Conservation (phyloP, 2,888 invertebrate genomes). For the Synanthedon formicaeformis region DNA sequence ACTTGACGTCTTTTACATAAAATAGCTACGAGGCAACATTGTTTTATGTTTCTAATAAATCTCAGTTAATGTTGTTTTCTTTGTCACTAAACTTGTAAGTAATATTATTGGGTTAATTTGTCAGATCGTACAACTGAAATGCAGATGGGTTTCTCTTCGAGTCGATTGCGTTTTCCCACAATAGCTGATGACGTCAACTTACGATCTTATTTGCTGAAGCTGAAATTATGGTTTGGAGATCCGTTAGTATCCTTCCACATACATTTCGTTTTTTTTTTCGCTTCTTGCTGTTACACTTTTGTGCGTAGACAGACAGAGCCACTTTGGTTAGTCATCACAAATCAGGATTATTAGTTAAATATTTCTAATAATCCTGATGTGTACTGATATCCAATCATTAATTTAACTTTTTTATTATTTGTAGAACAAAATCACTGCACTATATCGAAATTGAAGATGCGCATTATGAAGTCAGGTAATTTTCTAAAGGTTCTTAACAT, state of each 20-base stretch:
- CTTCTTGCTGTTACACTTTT: too few relatives aligned
- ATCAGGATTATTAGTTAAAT: too few relatives aligned
- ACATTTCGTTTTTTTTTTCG: neutral
- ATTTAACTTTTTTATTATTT: slow-evolving; percentile 9
- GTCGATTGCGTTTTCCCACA: slow-evolving; percentile 16
- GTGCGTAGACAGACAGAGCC: too few relatives aligned
- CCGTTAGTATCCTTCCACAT: slow-evolving; percentile 33
- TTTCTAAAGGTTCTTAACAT: too few relatives aligned
- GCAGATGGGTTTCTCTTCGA: slow-evolving; percentile 9
- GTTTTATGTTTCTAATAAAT: too few relatives aligned
- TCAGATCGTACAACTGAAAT: slow-evolving; percentile 13
- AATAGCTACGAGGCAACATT: too few relatives aligned
- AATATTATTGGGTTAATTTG: neutral
- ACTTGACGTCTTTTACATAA: too few relatives aligned
- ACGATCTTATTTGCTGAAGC: slow-evolving; percentile 33
- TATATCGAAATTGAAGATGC: slow-evolving; percentile 53
- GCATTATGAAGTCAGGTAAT: slow-evolving; percentile 49
- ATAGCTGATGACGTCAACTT: slow-evolving; percentile 40
- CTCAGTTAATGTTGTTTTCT: too few relatives aligned
- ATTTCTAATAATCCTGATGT: neutral
- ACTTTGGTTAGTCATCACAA: too few relatives aligned
- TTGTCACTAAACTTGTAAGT: neutral
- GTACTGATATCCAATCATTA: neutral
- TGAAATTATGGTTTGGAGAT: slow-evolving; percentile 52
- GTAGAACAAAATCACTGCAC: slow-evolving; percentile 45